Evolutionary conservation across 2,888 invertebrate genomes (phyloP), one percentile per base, ranked within the genome.

Genomic region (Stratiomys singularior): DNA sequence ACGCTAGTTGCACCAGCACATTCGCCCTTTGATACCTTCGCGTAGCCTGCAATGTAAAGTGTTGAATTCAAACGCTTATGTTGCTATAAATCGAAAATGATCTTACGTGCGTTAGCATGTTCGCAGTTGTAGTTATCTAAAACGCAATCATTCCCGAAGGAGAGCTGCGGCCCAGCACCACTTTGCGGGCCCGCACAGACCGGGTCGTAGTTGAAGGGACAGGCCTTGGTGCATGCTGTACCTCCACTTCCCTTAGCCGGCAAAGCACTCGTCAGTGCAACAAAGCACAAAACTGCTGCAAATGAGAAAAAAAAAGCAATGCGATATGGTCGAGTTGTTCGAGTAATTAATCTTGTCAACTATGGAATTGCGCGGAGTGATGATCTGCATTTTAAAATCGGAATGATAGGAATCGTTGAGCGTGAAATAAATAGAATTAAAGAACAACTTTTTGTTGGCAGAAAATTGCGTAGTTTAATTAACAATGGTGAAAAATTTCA

Each of bases 91-190:
- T n/a, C n/a, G n/a, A n/a, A n/a, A n/a, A n/a, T n/a, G n/a, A 37
- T 37, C 84, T 84, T 83, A 87, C 87, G 84, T 80, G 84, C 84
- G 67, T 84, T 83, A 15, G 82, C 78, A 77, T 87, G 86, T 47
- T 85, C 85, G 79, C 87, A 87, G 78, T 87, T 87, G 81, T 85
- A 87, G 56, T 84, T 86, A 76, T 80, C 79, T 82, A 87, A 80
- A 11, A 86, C 86, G 72, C 87, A 87, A 1, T 81, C 77, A 71
- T 81, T 87, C 47, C 86, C 86, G 77, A 87, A 87, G 7, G 86
- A 85, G 4, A 86, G 15, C 18, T 78, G 69, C 15, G 78, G 21
- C 7, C 79, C 80, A 13, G 72, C 76, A 11, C 80, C 80, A 9
- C 47, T 66, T 64, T 60, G 11, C 28, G 79, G 78, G 11, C 60